Percentiles rank a stretch among this genome's conserved stretches.
Evolutionary conservation across 30 jellyfish, hydroid and myxozoan genomes (phyloP).

Genomic region (Haliclystus octoradiatus): DNA sequence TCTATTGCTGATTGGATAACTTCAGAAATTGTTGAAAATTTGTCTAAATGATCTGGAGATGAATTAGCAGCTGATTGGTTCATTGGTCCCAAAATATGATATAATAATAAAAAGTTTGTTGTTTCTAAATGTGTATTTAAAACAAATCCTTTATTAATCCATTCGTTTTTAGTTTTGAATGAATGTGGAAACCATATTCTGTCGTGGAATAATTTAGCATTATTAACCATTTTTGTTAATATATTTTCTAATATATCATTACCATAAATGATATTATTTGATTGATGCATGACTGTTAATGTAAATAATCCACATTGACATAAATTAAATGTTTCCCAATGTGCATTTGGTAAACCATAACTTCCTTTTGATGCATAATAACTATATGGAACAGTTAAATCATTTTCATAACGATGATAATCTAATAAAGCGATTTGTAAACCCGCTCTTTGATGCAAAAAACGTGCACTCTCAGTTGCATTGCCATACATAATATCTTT

Average conservation of each 20-base stretch:
- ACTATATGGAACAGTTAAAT: conserved; percentile 8
- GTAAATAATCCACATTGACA: conserved; percentile 3
- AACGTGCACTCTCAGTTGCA: not conserved
- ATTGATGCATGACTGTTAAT: not conserved
- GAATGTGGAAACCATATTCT: conserved; percentile 15
- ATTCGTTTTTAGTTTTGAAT: not conserved
- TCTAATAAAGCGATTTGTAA: conserved; percentile 8
- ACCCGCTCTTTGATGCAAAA: conserved; percentile 6
- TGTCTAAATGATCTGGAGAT: not conserved
- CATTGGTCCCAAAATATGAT: not conserved
- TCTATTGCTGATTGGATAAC: not conserved
- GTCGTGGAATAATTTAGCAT: not conserved
- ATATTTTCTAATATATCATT: not conserved
- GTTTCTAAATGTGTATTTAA: conserved; percentile 11
- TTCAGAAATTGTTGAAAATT: not conserved
- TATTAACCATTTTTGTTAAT: not conserved
- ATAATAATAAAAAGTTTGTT: not conserved
- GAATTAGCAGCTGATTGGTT: not conserved
- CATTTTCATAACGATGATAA: not conserved
- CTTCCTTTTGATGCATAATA: not conserved
- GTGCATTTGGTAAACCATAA: conserved; percentile 1
- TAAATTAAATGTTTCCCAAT: conserved; percentile 12
- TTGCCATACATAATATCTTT: conserved; percentile 9
- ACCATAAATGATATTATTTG: not conserved
- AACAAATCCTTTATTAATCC: not conserved